Base-by-base conservation (phyloP, 2,113 vertebrate genomes). In the Erinaceus europaeus region DNA sequence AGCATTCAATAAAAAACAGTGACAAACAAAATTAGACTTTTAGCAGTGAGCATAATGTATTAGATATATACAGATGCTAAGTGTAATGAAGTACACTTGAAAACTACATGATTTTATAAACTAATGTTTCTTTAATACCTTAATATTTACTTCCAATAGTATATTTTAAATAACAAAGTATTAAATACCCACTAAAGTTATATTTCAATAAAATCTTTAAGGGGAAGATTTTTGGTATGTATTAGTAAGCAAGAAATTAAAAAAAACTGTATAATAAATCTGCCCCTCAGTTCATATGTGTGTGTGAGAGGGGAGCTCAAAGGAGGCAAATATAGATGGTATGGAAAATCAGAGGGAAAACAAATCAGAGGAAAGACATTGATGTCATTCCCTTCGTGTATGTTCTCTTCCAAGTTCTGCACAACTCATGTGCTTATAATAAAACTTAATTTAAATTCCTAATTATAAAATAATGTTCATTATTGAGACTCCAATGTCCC, bases 151-250 rank as follows among this genome's bases (percentile, higher is more conserved):
- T 21, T 53, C 23, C 52, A 53, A 53, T 9, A 53, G 23, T 21
- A 6, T 21, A 53, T 53, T 53, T 53, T 53, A 79, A 87, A 42
- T 53, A 32, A 11, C n/a, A 84, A 61, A 34, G n/a, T 52, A 67
- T 34, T 76, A 61, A 78, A 13, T 25, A 59, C 32, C n/a, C n/a
- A n/a, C n/a, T n/a, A n/a, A n/a, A n/a, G n/a, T n/a, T 10, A 15
- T 38, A 68, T 12, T 90, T 90, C 40, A 34, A 79, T 25, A 79
- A 61, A 48, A 21, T 21, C 29, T 84, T 74, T 11, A 21, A 40
- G 11, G 25, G 0, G 23, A 2, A 82, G 23, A 6, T 64, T 61
- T 18, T 62, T 36, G 23, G 44, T 11, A 17, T 68, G 12, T 32
- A 21, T 61, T 1, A 59, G 32, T 73, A 61, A 84, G 52, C 18